phyloP scores from a whole-genome alignment of 2,888 invertebrate genomes.

The Nephrotoma guestfalica region DNA sequence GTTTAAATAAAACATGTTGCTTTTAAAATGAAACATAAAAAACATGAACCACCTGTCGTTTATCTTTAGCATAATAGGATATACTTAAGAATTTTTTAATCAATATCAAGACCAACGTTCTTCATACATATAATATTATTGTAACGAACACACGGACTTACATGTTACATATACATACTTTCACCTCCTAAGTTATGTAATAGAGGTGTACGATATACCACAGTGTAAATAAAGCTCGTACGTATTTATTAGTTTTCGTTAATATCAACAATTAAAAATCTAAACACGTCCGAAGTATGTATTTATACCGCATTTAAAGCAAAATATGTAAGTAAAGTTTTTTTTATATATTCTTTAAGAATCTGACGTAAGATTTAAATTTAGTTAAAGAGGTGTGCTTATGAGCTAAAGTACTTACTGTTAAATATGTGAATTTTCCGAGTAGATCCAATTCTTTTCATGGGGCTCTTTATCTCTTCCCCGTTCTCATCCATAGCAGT shows the following conservation, averaged over 20 bases:
- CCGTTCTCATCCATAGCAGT: constrained; percentile 56
- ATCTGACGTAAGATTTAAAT: background rate
- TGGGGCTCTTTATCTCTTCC: constrained; percentile 61
- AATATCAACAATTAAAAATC: background rate
- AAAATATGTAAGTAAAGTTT: background rate
- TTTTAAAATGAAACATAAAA: background rate
- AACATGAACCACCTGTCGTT: background rate
- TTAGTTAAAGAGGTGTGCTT: background rate
- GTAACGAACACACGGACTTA: background rate
- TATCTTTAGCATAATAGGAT: background rate
- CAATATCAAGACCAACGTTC: background rate
- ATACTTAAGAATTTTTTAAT: background rate
- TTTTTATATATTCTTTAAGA: background rate
- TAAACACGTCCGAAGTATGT: background rate
- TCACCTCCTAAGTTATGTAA: background rate
- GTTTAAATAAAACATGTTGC: background rate
- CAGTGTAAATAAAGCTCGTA: background rate
- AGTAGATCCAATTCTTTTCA: constrained; percentile 65
- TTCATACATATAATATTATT: background rate
- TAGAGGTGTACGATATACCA: background rate
- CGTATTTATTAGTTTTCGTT: background rate
- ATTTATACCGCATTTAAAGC: background rate
- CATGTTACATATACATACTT: background rate
- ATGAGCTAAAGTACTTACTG: constrained; percentile 41
- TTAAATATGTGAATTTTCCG: constrained; percentile 64